These are phyloP conservation scores for Megalonaias nervosa DNA, from an alignment of 1,140 invertebrate species.

Conservation along the genomic window DNA sequence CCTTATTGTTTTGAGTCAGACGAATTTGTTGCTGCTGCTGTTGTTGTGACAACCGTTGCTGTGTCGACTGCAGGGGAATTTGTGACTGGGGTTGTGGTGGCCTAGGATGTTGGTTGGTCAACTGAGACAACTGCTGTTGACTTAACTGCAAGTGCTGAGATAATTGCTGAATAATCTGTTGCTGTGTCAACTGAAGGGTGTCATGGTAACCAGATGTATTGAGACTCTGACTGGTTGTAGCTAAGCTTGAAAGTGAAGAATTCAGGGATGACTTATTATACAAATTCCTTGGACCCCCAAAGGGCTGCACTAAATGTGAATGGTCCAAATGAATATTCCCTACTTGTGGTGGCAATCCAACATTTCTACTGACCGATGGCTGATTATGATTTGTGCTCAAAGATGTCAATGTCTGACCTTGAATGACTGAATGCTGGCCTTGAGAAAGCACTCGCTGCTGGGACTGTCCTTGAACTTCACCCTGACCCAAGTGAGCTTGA, in stretches of 20 bases:
- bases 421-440: no score
- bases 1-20: no score
- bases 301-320: background rate
- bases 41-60: constrained; percentile 11
- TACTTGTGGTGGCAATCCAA: constrained; percentile 4
- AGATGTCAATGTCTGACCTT: no score
- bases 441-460: no score
- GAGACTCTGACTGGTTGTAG: background rate
- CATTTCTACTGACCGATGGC: background rate
- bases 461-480: no score
- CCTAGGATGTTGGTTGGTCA: background rate
- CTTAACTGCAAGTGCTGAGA: constrained; percentile 19
- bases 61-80: constrained; percentile 17
- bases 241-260: background rate
- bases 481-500: no score
- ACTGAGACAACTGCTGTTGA: constrained; percentile 10
- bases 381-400: no score
- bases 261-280: background rate
- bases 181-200: background rate
- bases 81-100: background rate
- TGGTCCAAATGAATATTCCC: constrained; percentile 10
- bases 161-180: constrained; percentile 18
- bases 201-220: background rate
- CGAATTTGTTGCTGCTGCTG: background rate
- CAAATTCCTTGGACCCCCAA: background rate